Evolutionary conservation across 2,888 invertebrate species (phyloP).

Genomic region (Crioceris asparagi): DNA sequence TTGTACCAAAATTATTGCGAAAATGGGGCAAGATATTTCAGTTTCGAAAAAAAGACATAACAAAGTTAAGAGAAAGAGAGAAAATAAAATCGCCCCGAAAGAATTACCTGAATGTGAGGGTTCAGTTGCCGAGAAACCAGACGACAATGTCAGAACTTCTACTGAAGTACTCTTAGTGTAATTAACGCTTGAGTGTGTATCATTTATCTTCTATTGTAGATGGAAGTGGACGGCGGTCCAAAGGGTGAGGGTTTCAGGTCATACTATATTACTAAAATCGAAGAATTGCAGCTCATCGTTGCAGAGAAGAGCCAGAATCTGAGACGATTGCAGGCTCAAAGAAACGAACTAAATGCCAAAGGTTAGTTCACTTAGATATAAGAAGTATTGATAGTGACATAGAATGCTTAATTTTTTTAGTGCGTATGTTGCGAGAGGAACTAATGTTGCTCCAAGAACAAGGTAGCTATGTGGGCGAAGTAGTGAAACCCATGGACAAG

Average conservation of each 20-base stretch:
- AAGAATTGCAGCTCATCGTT: constrained; percentile 89
- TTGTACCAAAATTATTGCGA: too few relatives aligned
- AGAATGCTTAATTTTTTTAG: constrained; percentile 38
- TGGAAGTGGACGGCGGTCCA: constrained; percentile 59
- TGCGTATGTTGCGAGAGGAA: constrained; percentile 95
- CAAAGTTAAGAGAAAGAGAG: too few relatives aligned
- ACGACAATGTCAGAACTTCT: too few relatives aligned
- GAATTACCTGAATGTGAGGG: too few relatives aligned
- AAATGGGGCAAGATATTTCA: too few relatives aligned
- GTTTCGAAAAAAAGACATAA: too few relatives aligned
- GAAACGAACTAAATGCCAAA: constrained; percentile 98
- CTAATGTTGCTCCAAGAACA: constrained; percentile 93
- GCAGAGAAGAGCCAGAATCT: constrained; percentile 98
- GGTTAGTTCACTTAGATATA: constrained; percentile 48
- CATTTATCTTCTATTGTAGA: constrained; percentile 46
- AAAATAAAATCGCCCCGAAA: too few relatives aligned
- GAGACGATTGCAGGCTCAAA: constrained; percentile 91
- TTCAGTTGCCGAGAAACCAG: too few relatives aligned
- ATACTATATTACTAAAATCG: constrained; percentile 96
- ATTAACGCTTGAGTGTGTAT: too few relatives aligned
- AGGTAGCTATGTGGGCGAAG: constrained; percentile 98
- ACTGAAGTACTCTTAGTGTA: too few relatives aligned
- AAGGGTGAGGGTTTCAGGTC: constrained; percentile 87
- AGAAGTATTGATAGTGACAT: constrained; percentile 1
- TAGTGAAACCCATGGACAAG: constrained; percentile 99